Conservation (phyloP, 2,888 invertebrate genomes). For the Trissolcus japonicus region DNA sequence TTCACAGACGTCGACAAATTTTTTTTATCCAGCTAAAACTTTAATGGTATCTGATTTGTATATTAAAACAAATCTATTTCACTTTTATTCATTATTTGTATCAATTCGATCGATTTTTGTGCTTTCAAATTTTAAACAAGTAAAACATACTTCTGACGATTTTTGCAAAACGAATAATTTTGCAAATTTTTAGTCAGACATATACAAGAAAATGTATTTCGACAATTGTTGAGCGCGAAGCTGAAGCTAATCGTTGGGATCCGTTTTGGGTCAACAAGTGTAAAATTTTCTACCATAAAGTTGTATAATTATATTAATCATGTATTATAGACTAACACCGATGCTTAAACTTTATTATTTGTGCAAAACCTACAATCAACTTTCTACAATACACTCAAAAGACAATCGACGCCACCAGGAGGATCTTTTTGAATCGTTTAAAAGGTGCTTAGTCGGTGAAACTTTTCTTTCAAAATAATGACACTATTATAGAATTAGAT, state of each 20-base stretch:
- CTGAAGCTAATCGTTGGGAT: not conserved
- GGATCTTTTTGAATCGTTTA: constrained; percentile 28
- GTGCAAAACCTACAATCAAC: constrained; percentile 38
- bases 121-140: too few relatives aligned
- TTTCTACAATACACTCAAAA: constrained; percentile 38
- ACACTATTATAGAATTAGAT: not conserved
- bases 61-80: too few relatives aligned
- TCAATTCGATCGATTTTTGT: too few relatives aligned
- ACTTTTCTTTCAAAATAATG: constrained; percentile 29
- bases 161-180: too few relatives aligned
- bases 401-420: constrained; percentile 34
- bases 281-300: constrained; percentile 8
- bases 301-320: constrained; percentile 33
- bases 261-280: constrained; percentile 30
- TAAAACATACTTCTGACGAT: too few relatives aligned
- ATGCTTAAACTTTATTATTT: constrained; percentile 41
- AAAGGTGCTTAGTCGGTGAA: constrained; percentile 17
- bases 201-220: not conserved
- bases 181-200: too few relatives aligned
- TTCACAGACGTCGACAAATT: constrained; percentile 15
- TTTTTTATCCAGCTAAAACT: too few relatives aligned
- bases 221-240: constrained; percentile 5
- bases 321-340: constrained; percentile 25
- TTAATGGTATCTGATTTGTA: too few relatives aligned
- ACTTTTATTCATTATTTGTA: too few relatives aligned